phyloP scores from a whole-genome alignment of 2,888 invertebrate genomes.

The Nomada ferruginata region DNA sequence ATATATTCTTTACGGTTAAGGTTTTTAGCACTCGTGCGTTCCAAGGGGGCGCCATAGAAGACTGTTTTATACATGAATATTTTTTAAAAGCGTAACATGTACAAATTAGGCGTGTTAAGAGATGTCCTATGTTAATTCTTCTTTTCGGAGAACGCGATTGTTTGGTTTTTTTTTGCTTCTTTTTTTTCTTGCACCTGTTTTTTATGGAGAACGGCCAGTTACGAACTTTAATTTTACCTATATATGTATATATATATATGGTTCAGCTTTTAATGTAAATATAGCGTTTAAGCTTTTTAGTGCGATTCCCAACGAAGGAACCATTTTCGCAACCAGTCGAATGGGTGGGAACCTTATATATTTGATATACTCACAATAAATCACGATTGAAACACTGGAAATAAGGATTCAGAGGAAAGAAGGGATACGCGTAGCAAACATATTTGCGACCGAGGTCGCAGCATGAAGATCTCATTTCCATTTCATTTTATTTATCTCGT shows the following conservation, averaged over 20 bases:
- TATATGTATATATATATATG: neutral
- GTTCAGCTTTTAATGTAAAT: conserved; percentile 43
- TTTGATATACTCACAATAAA: conserved; percentile 11
- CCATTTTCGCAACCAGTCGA: conserved; percentile 14
- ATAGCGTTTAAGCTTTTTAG: conserved; percentile 12
- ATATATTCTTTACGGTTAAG: conserved; percentile 29
- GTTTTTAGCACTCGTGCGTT: conserved; percentile 38
- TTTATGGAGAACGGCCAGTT: neutral
- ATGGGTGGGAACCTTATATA: conserved; percentile 22
- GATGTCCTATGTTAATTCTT: conserved; percentile 24
- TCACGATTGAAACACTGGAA: neutral
- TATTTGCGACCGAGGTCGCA: neutral
- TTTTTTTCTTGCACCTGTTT: neutral
- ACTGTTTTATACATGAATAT: conserved; percentile 46
- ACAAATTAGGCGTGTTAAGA: conserved; percentile 48
- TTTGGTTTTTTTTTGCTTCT: neutral
- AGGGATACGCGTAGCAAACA: neutral
- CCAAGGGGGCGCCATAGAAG: conserved; percentile 58
- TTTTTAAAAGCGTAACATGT: conserved; percentile 44
- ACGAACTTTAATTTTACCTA: neutral
- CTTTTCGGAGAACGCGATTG: neutral
- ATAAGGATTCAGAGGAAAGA: neutral
- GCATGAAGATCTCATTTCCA: conserved; percentile 16
- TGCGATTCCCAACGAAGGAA: conserved; percentile 1
- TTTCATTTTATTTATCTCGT: conserved; percentile 30